Conservation (phyloP, 2,888 invertebrate genomes). For the Tetranychus truncatus region DNA sequence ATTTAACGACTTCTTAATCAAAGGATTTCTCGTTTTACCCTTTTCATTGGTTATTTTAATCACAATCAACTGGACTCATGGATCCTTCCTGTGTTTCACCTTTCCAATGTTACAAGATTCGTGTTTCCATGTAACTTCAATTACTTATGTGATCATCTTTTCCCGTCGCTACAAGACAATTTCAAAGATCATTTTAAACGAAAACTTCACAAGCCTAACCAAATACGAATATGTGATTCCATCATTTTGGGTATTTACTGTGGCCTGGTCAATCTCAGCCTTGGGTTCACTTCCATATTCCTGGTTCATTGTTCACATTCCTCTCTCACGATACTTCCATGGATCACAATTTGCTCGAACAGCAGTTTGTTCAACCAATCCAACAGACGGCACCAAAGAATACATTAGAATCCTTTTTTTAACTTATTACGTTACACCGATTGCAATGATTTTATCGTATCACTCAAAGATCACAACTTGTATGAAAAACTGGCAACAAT, state of each 20-base stretch:
- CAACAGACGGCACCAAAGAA: conserved; percentile 47
- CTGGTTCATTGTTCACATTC: conserved; percentile 51
- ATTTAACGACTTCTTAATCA: conserved; percentile 33
- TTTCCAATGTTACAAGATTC: conserved; percentile 55
- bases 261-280: conserved; percentile 12
- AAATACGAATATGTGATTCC: conserved; percentile 1
- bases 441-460: conserved; percentile 44
- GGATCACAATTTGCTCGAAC: conserved; percentile 39
- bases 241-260: background rate
- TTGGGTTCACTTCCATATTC: conserved; percentile 53
- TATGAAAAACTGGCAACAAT: conserved; percentile 36
- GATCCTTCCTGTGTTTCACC: conserved; percentile 50
- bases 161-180: conserved; percentile 43
- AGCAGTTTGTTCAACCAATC: conserved; percentile 45
- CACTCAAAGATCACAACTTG: conserved; percentile 47
- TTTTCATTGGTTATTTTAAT: conserved; percentile 48
- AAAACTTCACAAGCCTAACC: background rate
- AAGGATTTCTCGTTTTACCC: conserved; percentile 48
- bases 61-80: conserved; percentile 53
- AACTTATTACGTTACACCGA: conserved; percentile 39
- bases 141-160: conserved; percentile 49
- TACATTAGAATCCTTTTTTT: conserved; percentile 46
- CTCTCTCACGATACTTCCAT: conserved; percentile 40
- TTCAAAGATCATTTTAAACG: background rate
- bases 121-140: conserved; percentile 49